Evolutionary conservation across 2,797 vertebrate genomes (phyloP).

Genomic region (Pelobates cultripes): DNA sequence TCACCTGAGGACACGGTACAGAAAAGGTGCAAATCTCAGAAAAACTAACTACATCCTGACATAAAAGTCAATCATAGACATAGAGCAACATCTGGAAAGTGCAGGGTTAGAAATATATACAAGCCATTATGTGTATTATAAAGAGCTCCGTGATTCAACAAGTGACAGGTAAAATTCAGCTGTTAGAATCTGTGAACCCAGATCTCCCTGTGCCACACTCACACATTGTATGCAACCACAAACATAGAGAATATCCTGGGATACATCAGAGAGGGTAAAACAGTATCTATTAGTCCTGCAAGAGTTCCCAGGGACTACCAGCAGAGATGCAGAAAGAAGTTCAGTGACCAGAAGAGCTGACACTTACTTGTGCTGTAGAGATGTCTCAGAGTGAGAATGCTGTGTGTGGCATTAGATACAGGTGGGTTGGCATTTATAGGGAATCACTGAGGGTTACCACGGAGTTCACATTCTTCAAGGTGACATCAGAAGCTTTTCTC

Average conservation of each 20-base stretch:
- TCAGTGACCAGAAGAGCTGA: not conserved
- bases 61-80: too few species aligned
- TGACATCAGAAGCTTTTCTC: slow-evolving; percentile 10
- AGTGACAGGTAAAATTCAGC: not conserved
- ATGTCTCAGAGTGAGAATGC: slow-evolving; percentile 12
- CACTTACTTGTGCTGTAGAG: slow-evolving; percentile 34
- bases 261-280: not conserved
- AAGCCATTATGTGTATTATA: not conserved
- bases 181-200: not conserved
- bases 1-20: too few species aligned
- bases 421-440: slow-evolving; percentile 25
- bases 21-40: too few species aligned
- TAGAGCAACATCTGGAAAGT: too few species aligned
- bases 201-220: not conserved
- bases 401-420: not conserved
- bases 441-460: not conserved
- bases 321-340: not conserved
- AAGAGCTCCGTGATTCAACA: not conserved
- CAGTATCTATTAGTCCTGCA: not conserved
- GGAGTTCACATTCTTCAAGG: too few species aligned
- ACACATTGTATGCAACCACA: not conserved
- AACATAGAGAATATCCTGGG: not conserved
- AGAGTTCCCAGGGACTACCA: not conserved
- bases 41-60: too few species aligned
- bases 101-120: not conserved